Evolutionary conservation across 2,113 vertebrate species (phyloP).

Genomic region (Chaetops frenatus): DNA sequence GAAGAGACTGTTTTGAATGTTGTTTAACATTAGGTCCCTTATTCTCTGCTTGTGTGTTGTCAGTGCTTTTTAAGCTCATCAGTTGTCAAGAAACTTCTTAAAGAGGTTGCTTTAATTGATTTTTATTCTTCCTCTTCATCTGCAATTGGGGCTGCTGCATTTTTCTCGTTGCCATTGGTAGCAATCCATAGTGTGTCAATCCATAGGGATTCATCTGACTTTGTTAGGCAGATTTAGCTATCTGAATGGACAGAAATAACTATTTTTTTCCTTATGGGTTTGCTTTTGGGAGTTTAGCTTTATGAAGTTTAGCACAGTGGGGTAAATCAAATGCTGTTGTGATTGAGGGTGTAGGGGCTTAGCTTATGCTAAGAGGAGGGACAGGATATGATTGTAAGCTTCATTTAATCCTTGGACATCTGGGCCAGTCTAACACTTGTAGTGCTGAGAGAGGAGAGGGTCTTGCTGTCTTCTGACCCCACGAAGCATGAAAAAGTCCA

Average conservation of each 20-base stretch:
- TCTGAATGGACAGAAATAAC: background rate
- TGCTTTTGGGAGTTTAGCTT: background rate
- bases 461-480: background rate
- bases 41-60: background rate
- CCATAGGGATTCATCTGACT: background rate
- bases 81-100: background rate
- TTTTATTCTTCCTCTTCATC: background rate
- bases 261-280: background rate
- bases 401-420: background rate
- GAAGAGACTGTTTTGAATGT: background rate
- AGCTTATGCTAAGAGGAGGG: background rate
- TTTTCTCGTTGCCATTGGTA: background rate
- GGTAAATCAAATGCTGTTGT: background rate
- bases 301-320: background rate
- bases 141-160: background rate
- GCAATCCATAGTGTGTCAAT: background rate
- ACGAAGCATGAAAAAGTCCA: background rate
- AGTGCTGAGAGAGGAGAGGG: background rate
- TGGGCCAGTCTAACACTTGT: background rate
- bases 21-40: background rate
- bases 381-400: background rate
- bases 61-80: background rate
- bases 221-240: background rate
- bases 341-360: background rate
- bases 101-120: background rate